Conservation (phyloP, 2,888 invertebrate genomes). For the Caenorhabditis afra region DNA sequence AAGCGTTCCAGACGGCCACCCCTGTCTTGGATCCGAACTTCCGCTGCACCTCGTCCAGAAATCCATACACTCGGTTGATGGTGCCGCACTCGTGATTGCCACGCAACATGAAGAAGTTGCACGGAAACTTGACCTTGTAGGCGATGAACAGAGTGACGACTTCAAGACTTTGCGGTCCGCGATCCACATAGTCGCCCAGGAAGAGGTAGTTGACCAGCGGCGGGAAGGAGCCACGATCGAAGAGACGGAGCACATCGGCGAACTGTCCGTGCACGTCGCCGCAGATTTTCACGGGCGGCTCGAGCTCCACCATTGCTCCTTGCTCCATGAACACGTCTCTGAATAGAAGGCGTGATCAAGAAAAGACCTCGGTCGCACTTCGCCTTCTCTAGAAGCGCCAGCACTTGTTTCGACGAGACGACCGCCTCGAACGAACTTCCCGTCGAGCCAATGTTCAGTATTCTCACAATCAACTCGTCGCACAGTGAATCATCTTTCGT, state of each 20-base stretch:
- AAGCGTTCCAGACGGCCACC: slow-evolving; percentile 61
- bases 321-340: slow-evolving; percentile 45
- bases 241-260: slow-evolving; percentile 71
- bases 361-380: background rate
- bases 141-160: slow-evolving; percentile 69
- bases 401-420: background rate
- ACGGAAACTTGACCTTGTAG: slow-evolving; percentile 70
- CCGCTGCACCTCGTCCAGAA: slow-evolving; percentile 68
- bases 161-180: slow-evolving; percentile 72
- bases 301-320: slow-evolving; percentile 68
- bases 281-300: slow-evolving; percentile 74
- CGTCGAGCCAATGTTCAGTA: slow-evolving; percentile 39
- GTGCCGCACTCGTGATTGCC: slow-evolving; percentile 71
- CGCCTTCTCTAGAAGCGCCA: slow-evolving; percentile 8
- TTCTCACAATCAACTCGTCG: slow-evolving; percentile 42
- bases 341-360: background rate
- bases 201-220: slow-evolving; percentile 74
- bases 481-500: background rate
- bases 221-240: slow-evolving; percentile 73
- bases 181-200: slow-evolving; percentile 75
- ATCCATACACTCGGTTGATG: slow-evolving; percentile 69
- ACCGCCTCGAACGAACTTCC: slow-evolving; percentile 16
- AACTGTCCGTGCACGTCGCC: slow-evolving; percentile 76
- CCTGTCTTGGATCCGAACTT: slow-evolving; percentile 61
- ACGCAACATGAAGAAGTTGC: slow-evolving; percentile 71